Conservation (phyloP, 2,113 vertebrate species). For the Phaethon lepturus region DNA sequence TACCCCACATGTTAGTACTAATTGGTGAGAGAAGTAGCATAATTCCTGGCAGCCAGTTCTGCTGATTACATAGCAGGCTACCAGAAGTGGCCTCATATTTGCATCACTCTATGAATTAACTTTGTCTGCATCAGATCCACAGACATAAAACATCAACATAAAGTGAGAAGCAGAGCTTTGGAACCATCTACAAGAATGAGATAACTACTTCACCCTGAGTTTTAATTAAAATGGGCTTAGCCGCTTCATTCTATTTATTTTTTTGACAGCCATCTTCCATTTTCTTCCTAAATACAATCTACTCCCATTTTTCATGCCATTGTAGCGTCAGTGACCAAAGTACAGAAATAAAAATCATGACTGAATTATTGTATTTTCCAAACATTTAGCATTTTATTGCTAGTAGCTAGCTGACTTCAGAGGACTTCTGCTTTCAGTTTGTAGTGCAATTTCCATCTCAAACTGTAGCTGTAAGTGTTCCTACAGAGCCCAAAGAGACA, state of each 20-base stretch:
- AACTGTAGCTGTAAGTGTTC: background rate
- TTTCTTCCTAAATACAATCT: background rate
- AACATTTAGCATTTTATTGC: constrained; percentile 32
- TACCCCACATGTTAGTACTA: background rate
- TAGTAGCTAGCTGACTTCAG: constrained; percentile 13
- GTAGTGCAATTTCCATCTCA: background rate
- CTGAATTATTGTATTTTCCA: constrained; percentile 14
- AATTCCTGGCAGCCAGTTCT: background rate
- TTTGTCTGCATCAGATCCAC: background rate
- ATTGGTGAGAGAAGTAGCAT: background rate
- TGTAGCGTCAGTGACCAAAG: background rate
- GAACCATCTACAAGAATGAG: background rate
- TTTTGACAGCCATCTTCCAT: constrained; percentile 22
- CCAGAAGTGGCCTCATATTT: background rate
- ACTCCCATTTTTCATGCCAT: background rate
- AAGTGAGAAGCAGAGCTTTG: background rate
- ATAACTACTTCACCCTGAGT: background rate
- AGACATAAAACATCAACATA: background rate
- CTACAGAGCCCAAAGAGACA: constrained; percentile 8
- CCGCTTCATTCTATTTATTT: background rate
- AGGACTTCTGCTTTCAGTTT: constrained; percentile 36
- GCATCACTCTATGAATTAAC: background rate
- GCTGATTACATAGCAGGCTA: background rate
- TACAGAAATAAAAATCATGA: background rate
- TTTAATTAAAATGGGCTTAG: constrained; percentile 49